These are phyloP conservation scores for Symphodus melops DNA, from an alignment of 2,113 vertebrate genomes.

Conservation along the genomic window DNA sequence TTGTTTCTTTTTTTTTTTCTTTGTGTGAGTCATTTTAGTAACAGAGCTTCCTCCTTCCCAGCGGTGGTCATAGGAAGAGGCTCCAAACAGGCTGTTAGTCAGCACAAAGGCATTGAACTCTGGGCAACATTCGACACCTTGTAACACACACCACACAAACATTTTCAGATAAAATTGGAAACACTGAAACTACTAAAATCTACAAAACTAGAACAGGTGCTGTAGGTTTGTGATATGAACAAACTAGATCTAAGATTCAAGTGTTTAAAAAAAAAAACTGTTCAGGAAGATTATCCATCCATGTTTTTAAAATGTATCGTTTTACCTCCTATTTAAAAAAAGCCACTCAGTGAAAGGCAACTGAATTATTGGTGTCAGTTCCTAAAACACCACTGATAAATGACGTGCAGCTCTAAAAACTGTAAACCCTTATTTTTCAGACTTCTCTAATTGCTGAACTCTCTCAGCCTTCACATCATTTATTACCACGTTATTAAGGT, in stretches of 20 bases:
- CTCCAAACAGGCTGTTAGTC: slow-evolving; percentile 71
- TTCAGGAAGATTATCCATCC: not conserved
- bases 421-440: slow-evolving; percentile 27
- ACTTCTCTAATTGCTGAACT: slow-evolving; percentile 78
- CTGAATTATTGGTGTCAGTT: slow-evolving; percentile 1
- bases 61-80: slow-evolving; percentile 72
- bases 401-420: slow-evolving; percentile 58
- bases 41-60: slow-evolving; percentile 74
- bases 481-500: slow-evolving; percentile 87
- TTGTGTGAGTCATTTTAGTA: slow-evolving; percentile 74
- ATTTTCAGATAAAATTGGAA: slow-evolving; percentile 40
- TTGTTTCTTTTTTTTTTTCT: slow-evolving; percentile 60
- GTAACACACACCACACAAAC: slow-evolving; percentile 55
- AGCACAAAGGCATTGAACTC: slow-evolving; percentile 68
- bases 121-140: slow-evolving; percentile 60
- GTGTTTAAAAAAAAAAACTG: not conserved
- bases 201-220: slow-evolving; percentile 7
- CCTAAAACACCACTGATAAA: slow-evolving; percentile 55
- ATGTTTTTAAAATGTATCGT: not conserved
- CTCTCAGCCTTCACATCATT: slow-evolving; percentile 88
- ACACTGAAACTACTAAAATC: slow-evolving; percentile 11
- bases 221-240: not conserved
- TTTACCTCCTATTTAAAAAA: not conserved
- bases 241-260: not conserved
- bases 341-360: not conserved